These are phyloP conservation scores for Drosophila quadrilineata DNA, from an alignment of 1,140 invertebrate species.

Conservation along the genomic window DNA sequence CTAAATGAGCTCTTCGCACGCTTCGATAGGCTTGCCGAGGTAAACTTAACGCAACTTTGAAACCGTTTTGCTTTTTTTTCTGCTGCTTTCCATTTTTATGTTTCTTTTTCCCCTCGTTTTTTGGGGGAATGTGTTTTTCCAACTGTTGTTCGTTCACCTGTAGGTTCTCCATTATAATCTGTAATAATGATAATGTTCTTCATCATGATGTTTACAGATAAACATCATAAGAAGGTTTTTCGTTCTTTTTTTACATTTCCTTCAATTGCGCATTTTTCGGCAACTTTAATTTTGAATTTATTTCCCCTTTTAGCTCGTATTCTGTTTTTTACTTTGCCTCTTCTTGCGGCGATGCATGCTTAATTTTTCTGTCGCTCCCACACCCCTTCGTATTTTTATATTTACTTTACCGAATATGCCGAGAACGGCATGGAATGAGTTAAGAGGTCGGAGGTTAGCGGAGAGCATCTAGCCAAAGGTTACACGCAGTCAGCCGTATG, in stretches of 20 bases:
- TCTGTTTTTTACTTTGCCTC: constrained; percentile 8
- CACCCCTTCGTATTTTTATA: background rate
- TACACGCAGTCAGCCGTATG: constrained; percentile 55
- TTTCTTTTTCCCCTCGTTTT: background rate
- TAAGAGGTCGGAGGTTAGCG: no score
- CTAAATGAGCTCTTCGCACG: constrained; percentile 96
- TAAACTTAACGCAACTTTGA: constrained; percentile 80
- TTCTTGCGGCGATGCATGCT: background rate
- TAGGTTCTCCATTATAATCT: constrained; percentile 11
- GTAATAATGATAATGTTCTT: constrained; percentile 35
- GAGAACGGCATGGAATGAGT: background rate
- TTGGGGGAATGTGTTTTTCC: constrained; percentile 11
- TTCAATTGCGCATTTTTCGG: constrained; percentile 15
- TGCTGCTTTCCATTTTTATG: constrained; percentile 18
- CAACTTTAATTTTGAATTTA: constrained; percentile 46
- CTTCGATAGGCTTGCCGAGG: constrained; percentile 95
- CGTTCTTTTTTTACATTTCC: constrained; percentile 43
- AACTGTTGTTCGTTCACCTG: constrained; percentile 46
- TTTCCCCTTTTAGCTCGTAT: constrained; percentile 3
- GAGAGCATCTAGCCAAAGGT: no score
- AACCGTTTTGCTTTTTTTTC: constrained; percentile 11
- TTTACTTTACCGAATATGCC: background rate
- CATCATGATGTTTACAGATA: constrained; percentile 49
- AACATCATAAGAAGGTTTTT: constrained; percentile 28
- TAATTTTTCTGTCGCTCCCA: constrained; percentile 9